phyloP scores from a whole-genome alignment of 1,140 invertebrate species.

The Thalassaphorura encarpata region DNA sequence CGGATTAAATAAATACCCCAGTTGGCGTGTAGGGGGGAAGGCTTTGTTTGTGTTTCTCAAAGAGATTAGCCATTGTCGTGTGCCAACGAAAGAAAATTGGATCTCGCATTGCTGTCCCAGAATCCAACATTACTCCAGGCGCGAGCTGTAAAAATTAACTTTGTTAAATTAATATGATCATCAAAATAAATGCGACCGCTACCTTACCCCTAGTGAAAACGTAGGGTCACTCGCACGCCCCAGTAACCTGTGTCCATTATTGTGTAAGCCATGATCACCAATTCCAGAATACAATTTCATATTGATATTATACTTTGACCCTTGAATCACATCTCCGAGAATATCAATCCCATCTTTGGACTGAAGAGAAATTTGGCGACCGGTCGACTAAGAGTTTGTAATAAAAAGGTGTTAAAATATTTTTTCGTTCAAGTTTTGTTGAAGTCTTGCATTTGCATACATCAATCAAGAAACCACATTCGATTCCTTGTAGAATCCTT shows the following conservation, averaged over 20 bases:
- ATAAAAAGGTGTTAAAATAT: not conserved
- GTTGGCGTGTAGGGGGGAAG: slow-evolving; percentile 36
- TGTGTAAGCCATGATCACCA: not conserved
- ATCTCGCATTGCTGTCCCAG: slow-evolving; percentile 56
- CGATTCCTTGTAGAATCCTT: not conserved
- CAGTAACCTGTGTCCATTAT: slow-evolving; percentile 1
- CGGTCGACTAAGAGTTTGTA: no score
- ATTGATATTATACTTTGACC: not conserved
- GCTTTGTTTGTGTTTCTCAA: slow-evolving; percentile 39
- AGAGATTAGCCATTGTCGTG: slow-evolving; percentile 38
- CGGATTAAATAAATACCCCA: slow-evolving; percentile 36
- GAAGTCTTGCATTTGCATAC: not conserved
- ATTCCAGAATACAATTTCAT: not conserved
- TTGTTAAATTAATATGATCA: no score
- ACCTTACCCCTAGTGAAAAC: slow-evolving; percentile 30
- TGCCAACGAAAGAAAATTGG: slow-evolving; percentile 42
- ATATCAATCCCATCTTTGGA: not conserved
- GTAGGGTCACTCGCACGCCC: not conserved
- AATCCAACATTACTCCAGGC: slow-evolving; percentile 53
- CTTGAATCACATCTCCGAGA: slow-evolving; percentile 3
- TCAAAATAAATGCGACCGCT: slow-evolving; percentile 20
- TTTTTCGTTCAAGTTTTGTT: not conserved
- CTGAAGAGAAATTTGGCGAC: not conserved
- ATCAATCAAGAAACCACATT: not conserved
- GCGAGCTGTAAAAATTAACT: no score